Base-by-base conservation (phyloP, 2,888 invertebrate genomes). In the Phortica magna region DNA sequence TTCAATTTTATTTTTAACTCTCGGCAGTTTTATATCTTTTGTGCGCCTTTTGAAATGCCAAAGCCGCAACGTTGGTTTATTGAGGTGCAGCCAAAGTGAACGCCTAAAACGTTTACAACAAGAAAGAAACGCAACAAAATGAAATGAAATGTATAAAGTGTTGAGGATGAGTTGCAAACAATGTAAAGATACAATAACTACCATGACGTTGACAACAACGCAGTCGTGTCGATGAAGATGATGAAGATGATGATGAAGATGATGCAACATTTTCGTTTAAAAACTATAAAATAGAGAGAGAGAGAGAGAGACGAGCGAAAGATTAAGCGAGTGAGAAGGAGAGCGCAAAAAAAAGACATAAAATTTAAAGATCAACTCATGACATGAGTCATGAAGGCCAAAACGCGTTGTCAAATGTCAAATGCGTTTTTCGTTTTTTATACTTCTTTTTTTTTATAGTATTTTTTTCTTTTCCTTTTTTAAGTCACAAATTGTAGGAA, bases 361-460 rank as follows among this genome's bases (percentile, higher is more conserved):
- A n/a, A 43, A 48, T 19, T 43, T 12, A 48, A 48, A 70, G 68
- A 17, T 70, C 48, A 48, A 22, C 48, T 17, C 48, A 48, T 70
- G 53, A 71, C 53, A 61, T 61, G 22, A 22, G 7, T 48, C 48
- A 48, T 65, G 65, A 65, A 65, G 65, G 65, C 65, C 65, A 9
- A 39, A 65, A 48, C 48, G 48, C 48, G 48, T 65, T 2, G 12
- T 65, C 41, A 65, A 65, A 65, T 65, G 65, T 65, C 65, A 65
- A 48, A 48, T 48, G 48, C 9, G 48, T 48, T 48, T n/a, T 48
- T 48, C 14, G 9, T 48, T 48, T 48, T 48, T 2, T 48, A 48
- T 31, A 31, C 31, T 31, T 31, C 2, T 31, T 31, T 31, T 31
- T 31, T 31, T 31, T n/a, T n/a, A n/a, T n/a, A 31, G 3, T 2